A percentile compares a stretch with the other conserved stretches of the same genome.
Evolutionary conservation across 2,888 invertebrate species (phyloP).

Genomic region (Odontomyia ornata): DNA sequence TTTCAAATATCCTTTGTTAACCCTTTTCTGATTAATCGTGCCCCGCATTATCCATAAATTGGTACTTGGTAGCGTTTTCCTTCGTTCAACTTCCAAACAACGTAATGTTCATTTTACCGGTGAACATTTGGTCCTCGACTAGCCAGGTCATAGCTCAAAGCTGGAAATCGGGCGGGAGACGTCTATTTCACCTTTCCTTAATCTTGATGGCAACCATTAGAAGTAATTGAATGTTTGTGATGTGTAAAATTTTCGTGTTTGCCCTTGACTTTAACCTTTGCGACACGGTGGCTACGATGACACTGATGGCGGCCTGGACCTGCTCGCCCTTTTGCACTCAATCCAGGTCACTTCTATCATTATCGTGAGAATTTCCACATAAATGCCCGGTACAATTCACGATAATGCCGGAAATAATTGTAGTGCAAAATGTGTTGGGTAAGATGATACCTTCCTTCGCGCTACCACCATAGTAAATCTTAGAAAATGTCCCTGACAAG

Average conservation of each 20-base stretch:
- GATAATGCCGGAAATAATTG: conserved; percentile 30
- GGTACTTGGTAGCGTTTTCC: conserved; percentile 30
- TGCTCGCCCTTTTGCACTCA: conserved; percentile 18
- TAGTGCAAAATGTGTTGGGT: conserved; percentile 10
- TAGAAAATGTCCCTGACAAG: conserved; percentile 40
- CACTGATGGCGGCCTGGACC: not conserved
- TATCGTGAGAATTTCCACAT: conserved; percentile 33
- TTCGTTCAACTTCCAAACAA: not conserved
- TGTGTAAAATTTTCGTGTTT: conserved; percentile 41
- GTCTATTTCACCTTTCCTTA: conserved; percentile 1
- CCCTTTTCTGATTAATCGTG: conserved; percentile 35
- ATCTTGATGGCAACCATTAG: conserved; percentile 47
- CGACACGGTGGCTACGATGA: not conserved
- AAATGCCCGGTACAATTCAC: conserved; percentile 12
- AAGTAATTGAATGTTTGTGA: conserved; percentile 49
- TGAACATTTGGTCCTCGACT: conserved; percentile 18
- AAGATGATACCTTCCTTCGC: conserved; percentile 12
- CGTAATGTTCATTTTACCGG: not conserved
- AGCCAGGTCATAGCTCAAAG: conserved; percentile 18
- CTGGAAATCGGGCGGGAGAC: not conserved
- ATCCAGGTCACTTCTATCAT: conserved; percentile 37
- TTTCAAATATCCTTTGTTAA: conserved; percentile 30
- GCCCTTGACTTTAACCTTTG: conserved; percentile 45
- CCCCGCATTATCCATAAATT: conserved; percentile 41
- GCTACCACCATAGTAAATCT: not conserved